Base-by-base conservation (phyloP, 2,888 invertebrate genomes). In the Hypolimnas misippus region DNA sequence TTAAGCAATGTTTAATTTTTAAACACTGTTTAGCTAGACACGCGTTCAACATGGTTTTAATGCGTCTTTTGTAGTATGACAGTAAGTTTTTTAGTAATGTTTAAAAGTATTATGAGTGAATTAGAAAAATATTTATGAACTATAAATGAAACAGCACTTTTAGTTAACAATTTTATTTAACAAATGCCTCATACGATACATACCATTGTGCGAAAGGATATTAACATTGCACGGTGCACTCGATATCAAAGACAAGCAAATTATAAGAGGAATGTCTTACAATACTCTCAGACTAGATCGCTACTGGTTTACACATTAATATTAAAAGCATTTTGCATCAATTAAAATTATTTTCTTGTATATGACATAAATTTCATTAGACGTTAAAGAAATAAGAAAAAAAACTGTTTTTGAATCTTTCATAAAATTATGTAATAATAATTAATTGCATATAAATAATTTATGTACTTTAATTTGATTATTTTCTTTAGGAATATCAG, bases 141-240 rank as follows among this genome's bases (percentile, higher is more conserved):
- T 7, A 38, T n/a, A 57, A 63, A 51, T 35, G 29, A 29, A 19
- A 52, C 42, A 5, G 33, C 25, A 50, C 21, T 14, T 46, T 52
- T 56, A 29, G 42, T 57, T 31, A 64, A 64, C 52, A 19, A 52
- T 29, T 56, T 50, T 31, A 54, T 57, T 62, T n/a, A 57, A 62
- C 57, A 62, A 57, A 62, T 44, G 56, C 62, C 3, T 46, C 29
- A 19, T 25, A 40, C 33, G 17, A 42, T 44, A 56, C 55, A 51
- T 33, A 25, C 29, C 25, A 29, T 57, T 57, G 57, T 57, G 57
- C 57, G 57, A 35, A 12, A 5, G 10, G 46, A 25, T 44, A 35
- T n/a, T n/a, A n/a, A n/a, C n/a, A n/a, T n/a, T 14, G 21, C 49
- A 49, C 42, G n/a, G 33, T 31, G 12, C 38, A 4, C 12, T n/a